Evolutionary conservation across 2,113 vertebrate species (phyloP).

Genomic region (Ammodytes dubius): DNA sequence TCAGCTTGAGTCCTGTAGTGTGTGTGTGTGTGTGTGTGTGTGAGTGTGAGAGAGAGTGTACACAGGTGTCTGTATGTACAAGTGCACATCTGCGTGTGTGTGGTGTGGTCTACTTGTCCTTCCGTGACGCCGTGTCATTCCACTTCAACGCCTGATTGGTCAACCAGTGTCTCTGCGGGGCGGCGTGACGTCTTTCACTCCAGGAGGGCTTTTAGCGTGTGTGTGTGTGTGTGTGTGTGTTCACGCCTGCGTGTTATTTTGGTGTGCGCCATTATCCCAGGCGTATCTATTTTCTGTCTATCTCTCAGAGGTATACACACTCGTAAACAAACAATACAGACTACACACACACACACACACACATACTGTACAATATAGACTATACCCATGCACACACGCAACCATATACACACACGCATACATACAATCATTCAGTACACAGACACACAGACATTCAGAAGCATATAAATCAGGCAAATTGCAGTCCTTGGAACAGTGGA

Average conservation of each 20-base stretch:
- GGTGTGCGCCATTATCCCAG: slow-evolving; percentile 27
- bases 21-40: slow-evolving; percentile 11
- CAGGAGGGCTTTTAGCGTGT: slow-evolving; percentile 58
- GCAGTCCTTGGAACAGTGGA: slow-evolving; percentile 23
- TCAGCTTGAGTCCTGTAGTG: background rate
- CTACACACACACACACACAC: slow-evolving; percentile 13
- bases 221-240: slow-evolving; percentile 19
- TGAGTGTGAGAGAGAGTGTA: background rate
- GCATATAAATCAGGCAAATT: slow-evolving; percentile 49
- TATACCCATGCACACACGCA: slow-evolving; percentile 1
- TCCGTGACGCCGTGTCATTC: slow-evolving; percentile 58
- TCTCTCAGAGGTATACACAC: slow-evolving; percentile 5
- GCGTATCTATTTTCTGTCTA: slow-evolving; percentile 3
- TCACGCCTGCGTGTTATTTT: slow-evolving; percentile 10
- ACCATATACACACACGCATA: slow-evolving; percentile 25
- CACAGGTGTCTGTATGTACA: background rate
- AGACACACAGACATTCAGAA: slow-evolving; percentile 21
- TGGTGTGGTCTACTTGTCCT: slow-evolving; percentile 41
- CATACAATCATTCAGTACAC: background rate
- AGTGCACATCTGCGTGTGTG: slow-evolving; percentile 26
- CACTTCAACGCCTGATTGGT: slow-evolving; percentile 60
- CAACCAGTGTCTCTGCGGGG: slow-evolving; percentile 51
- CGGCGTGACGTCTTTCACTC: slow-evolving; percentile 52
- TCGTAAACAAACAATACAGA: slow-evolving; percentile 9
- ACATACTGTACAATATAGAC: background rate